A percentile compares a stretch with the other conserved stretches of the same genome.
Conservation (phyloP, 2,797 vertebrate genomes). For the Poeciliopsis infans region DNA sequence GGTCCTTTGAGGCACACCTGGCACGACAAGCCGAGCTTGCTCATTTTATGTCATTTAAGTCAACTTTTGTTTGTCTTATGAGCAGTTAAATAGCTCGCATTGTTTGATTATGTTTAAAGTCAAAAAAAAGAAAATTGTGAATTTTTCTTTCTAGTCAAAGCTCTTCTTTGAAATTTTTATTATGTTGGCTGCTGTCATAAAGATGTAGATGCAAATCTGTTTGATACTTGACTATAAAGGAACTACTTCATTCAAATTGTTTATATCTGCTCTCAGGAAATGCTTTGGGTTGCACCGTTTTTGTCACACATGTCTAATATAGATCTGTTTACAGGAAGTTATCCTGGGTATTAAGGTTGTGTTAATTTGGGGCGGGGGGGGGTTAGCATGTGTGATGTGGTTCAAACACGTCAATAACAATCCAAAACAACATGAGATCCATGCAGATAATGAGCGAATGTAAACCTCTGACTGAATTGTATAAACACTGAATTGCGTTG, state of each 20-base stretch:
- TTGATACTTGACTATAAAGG: neutral
- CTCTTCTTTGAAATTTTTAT: neutral
- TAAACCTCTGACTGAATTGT: neutral
- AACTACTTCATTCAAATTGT: neutral
- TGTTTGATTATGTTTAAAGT: neutral
- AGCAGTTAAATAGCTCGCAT: neutral
- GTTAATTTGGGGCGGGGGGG: neutral
- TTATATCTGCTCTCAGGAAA: neutral
- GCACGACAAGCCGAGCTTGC: neutral
- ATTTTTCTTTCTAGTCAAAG: neutral
- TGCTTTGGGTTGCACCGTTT: neutral
- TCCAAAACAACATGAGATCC: neutral
- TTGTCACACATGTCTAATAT: neutral
- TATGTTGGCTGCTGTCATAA: neutral
- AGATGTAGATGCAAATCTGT: neutral
- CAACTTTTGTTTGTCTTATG: neutral
- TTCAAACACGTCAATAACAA: neutral
- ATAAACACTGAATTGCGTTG: neutral
- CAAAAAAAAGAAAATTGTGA: neutral
- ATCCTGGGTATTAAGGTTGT: neutral
- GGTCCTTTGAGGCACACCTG: neutral
- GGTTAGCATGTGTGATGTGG: neutral
- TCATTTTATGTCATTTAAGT: neutral
- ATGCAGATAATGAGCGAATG: neutral
- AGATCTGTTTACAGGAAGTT: neutral